Conservation (phyloP, 2,113 vertebrate genomes). For the zebrafish (Danio rerio) region DNA sequence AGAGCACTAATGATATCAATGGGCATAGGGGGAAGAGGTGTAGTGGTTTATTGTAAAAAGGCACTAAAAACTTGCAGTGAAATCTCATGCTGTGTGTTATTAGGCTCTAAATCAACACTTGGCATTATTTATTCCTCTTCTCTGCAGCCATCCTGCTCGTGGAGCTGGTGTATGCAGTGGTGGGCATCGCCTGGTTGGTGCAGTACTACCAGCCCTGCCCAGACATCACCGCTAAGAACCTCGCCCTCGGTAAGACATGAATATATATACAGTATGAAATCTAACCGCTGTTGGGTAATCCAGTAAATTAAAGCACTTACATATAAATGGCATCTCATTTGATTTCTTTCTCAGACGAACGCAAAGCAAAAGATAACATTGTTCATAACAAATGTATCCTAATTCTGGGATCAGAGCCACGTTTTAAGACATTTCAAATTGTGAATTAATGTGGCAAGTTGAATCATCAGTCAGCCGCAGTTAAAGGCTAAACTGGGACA, state of each 20-base stretch:
- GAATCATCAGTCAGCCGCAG: background rate
- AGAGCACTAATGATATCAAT: background rate
- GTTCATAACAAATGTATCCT: background rate
- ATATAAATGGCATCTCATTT: background rate
- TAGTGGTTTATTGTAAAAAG: background rate
- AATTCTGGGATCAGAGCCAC: background rate
- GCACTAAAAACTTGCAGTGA: background rate
- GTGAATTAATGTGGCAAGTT: background rate
- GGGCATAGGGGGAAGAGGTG: background rate
- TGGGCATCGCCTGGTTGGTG: constrained; percentile 95
- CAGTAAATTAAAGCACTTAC: no score
- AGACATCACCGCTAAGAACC: constrained; percentile 94
- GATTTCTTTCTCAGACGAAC: background rate
- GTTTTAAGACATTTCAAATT: background rate
- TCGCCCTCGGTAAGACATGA: constrained; percentile 87
- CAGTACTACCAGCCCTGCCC: constrained; percentile 97
- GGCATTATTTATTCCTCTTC: background rate
- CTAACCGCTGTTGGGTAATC: no score
- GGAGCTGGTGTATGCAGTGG: constrained; percentile 95
- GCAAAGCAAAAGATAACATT: background rate
- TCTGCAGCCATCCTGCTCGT: constrained; percentile 92
- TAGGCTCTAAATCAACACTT: background rate
- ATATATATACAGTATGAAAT: no score
- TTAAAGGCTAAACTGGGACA: background rate
- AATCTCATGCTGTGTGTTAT: background rate